These are phyloP conservation scores for Eupithecia dodoneata DNA, from an alignment of 2,888 invertebrate genomes.

Conservation along the genomic window DNA sequence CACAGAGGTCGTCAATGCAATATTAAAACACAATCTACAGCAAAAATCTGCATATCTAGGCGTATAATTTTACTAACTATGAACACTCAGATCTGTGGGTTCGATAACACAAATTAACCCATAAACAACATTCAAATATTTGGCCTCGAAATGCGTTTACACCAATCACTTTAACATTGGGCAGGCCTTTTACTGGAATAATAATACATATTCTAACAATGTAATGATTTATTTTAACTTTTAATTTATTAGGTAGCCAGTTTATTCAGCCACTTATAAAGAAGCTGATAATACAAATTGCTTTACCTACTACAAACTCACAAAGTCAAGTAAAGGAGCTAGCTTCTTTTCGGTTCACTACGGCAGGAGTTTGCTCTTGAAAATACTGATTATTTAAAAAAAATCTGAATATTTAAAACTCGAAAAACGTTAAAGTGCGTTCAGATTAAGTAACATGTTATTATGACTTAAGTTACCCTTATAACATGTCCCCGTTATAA, in stretches of 20 bases:
- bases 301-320: not conserved
- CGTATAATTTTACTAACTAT: constrained; percentile 35
- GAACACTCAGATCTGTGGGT: constrained; percentile 27
- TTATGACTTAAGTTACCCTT: too few species aligned
- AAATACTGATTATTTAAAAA: too few species aligned
- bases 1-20: not conserved
- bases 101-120: constrained; percentile 38
- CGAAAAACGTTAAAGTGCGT: too few species aligned
- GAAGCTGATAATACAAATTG: not conserved
- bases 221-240: not conserved
- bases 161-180: constrained; percentile 35
- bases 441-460: too few species aligned
- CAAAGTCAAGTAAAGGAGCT: not conserved
- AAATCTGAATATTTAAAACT: too few species aligned
- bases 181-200: constrained; percentile 24
- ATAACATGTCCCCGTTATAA: too few species aligned
- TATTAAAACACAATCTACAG: constrained; percentile 17
- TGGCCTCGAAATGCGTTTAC: constrained; percentile 39
- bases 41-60: constrained; percentile 35
- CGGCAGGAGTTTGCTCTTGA: too few species aligned
- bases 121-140: constrained; percentile 40
- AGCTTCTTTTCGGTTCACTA: not conserved
- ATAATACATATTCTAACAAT: constrained; percentile 13
- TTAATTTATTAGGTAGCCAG: not conserved
- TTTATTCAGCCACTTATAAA: not conserved